Evolutionary conservation across 92 coral and sea anemone species (phyloP).

Genomic region (Meandrina meandrites): DNA sequence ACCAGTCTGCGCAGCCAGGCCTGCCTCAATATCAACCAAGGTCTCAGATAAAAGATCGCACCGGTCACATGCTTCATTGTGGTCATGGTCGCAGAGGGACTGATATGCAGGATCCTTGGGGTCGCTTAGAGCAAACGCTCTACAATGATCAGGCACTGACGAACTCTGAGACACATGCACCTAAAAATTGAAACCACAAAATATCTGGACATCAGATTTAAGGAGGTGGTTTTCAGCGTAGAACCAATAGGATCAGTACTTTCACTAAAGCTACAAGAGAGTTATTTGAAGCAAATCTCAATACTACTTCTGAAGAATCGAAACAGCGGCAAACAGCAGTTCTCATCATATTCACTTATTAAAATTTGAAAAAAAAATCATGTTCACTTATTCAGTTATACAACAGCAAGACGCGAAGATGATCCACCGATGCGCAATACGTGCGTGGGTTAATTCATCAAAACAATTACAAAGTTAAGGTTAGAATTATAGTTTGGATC

Average conservation of each 20-base stretch:
- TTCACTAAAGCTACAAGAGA: too few species aligned
- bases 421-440: too few species aligned
- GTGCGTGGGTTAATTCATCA: too few species aligned
- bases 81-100: conserved; percentile 34
- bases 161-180: conserved; percentile 35
- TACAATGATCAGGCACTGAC: conserved; percentile 40
- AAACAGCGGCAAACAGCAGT: too few species aligned
- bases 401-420: too few species aligned
- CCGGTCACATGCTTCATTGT: conserved; percentile 31
- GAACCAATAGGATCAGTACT: conserved; percentile 3
- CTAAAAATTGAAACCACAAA: conserved; percentile 20
- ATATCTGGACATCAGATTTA: not conserved
- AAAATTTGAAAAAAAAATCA: too few species aligned
- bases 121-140: conserved; percentile 40
- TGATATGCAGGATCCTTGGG: conserved; percentile 37
- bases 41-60: conserved; percentile 36
- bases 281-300: too few species aligned
- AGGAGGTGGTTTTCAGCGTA: conserved; percentile 20
- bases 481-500: too few species aligned
- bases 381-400: too few species aligned
- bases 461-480: too few species aligned
- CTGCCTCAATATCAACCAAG: conserved; percentile 32
- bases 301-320: too few species aligned
- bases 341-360: too few species aligned
- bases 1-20: conserved; percentile 31